Percentiles rank a stretch among this genome's conserved stretches.
Evolutionary conservation across 2,113 vertebrate genomes (phyloP).

Genomic region (Cettia cetti): DNA sequence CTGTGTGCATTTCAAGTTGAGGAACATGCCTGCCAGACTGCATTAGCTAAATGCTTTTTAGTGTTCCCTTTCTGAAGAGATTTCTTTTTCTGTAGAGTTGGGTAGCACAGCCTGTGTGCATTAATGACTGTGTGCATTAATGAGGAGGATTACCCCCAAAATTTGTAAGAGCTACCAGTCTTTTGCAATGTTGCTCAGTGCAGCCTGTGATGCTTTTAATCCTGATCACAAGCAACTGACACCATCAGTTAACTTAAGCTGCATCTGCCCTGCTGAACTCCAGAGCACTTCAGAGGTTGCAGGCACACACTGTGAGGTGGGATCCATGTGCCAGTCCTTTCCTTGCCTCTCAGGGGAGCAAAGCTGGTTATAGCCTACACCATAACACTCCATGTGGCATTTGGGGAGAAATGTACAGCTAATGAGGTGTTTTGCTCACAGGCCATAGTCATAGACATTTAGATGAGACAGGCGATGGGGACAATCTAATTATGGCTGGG

Average conservation of each 20-base stretch:
- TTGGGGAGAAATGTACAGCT: not conserved
- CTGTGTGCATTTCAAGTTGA: not conserved
- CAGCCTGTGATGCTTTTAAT: not conserved
- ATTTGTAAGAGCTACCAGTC: not conserved
- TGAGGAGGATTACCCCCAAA: not conserved
- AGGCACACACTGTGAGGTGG: not conserved
- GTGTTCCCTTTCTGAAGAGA: not conserved
- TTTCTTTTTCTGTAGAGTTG: not conserved
- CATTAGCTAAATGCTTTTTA: not conserved
- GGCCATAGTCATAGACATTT: not conserved
- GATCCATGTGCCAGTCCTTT: not conserved
- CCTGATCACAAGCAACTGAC: not conserved
- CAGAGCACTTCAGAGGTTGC: not conserved
- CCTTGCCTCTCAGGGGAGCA: not conserved
- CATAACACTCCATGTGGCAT: not conserved
- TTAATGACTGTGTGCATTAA: accelerated
- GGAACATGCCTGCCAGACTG: not conserved
- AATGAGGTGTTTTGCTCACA: not conserved
- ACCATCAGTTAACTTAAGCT: not conserved
- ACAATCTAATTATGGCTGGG: not conserved
- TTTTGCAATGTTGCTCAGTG: not conserved
- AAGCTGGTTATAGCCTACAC: not conserved
- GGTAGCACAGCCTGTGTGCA: not conserved
- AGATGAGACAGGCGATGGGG: not conserved
- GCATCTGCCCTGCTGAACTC: not conserved